Evolutionary conservation across 2,888 invertebrate genomes (phyloP), one percentile per base, ranked within the genome.

Genomic region (Synanthedon tipuliformis): DNA sequence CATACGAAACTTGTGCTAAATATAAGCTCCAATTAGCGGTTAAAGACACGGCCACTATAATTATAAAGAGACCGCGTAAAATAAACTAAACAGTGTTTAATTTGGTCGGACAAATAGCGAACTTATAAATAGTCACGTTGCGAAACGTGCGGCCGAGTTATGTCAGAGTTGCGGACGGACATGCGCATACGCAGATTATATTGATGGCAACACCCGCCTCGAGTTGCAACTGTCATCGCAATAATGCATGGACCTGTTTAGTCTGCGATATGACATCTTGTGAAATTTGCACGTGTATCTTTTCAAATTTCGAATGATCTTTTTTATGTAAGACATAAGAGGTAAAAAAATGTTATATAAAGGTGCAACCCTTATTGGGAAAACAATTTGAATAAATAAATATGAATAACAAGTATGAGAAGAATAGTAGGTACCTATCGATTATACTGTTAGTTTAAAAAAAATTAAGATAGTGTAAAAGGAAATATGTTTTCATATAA

Each of bases 81-180:
- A 81, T 75, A 78, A 77, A 75, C 75, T 75, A 78, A 77, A 75
- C 75, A 69, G 65, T 66, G 72, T 66, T 71, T 79, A 78, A 80
- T 83, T 83, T 71, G 75, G 72, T 71, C 66, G 68, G 62, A 66
- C 73, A 72, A 75, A 78, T 78, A 75, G 75, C 65, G 60, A 61
- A 61, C 62, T 69, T 84, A 82, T 79, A 76, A 75, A 81, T 84
- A 83, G 80, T 71, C 62, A 55, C 63, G 71, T 84, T 85, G 83
- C 83, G 78, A 78, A 83, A 83, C 81, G 78, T 78, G 74, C 75
- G 83, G 78, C 83, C 82, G 83, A 78, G 78, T 85, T 85, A 86
- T 85, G 84, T 85, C 86, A 84, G 81, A 69, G 51, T 49, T 49
- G 52, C 41, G 51, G 48, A 41, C 49, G 16, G 49, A 18, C 49